phyloP scores from a whole-genome alignment of 1,140 invertebrate species.

The Euwallacea similis region DNA sequence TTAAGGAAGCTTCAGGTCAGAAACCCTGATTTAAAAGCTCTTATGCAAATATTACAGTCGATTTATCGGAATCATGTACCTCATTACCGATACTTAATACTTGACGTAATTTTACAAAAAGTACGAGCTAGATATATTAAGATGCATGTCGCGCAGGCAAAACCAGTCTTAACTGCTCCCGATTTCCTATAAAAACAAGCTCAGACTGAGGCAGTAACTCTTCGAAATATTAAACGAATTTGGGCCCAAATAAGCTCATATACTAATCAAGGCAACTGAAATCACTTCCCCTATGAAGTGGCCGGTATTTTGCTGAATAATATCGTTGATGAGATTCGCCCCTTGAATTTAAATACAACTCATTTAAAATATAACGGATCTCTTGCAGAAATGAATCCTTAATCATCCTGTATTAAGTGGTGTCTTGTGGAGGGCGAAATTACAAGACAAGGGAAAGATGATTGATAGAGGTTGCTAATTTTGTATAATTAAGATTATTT shows the following conservation, averaged over 20 bases:
- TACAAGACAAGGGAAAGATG: too few species aligned
- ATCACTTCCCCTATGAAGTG: conserved; percentile 17
- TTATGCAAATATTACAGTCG: not conserved
- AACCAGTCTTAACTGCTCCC: conserved; percentile 9
- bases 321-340: conserved; percentile 23
- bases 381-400: conserved; percentile 21
- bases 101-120: not conserved
- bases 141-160: conserved; percentile 3
- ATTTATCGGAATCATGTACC: not conserved
- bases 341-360: conserved; percentile 27
- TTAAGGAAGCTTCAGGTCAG: conserved; percentile 9
- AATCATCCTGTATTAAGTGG: not conserved
- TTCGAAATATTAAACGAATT: conserved; percentile 21
- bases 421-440: too few species aligned
- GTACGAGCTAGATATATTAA: conserved; percentile 5
- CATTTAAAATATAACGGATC: conserved; percentile 15
- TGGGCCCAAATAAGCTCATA: conserved; percentile 14
- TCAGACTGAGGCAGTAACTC: not conserved
- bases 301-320: conserved; percentile 26
- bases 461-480: not conserved
- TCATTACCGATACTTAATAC: not conserved
- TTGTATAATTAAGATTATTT: too few species aligned
- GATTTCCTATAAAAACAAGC: conserved; percentile 1
- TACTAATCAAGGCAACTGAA: conserved; percentile 14
- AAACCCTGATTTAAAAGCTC: not conserved